phyloP scores from a whole-genome alignment of 2,888 invertebrate species.

The Acanthacorydalis orientalis region DNA sequence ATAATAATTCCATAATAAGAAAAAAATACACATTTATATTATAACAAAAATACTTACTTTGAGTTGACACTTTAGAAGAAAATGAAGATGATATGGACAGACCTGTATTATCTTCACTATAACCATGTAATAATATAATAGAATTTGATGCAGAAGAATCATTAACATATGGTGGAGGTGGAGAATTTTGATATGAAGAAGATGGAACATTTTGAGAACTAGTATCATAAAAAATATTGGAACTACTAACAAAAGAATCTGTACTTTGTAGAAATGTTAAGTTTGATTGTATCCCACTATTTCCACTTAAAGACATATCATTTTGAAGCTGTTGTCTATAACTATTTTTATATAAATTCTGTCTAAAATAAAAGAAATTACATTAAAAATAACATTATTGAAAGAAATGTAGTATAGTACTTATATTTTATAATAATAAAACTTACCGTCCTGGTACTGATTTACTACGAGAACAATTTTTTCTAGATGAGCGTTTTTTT shows the following conservation, averaged over 20 bases:
- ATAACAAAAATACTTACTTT: neutral
- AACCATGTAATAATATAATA: neutral
- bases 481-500: neutral
- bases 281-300: too few relatives aligned
- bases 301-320: too few relatives aligned
- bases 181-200: neutral
- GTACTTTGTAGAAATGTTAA: neutral
- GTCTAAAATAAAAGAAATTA: too few relatives aligned
- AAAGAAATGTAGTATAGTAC: neutral
- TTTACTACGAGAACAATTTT: neutral
- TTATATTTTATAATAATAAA: neutral
- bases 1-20: too few relatives aligned
- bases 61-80: neutral
- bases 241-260: neutral
- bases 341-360: too few relatives aligned
- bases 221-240: neutral
- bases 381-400: too few relatives aligned
- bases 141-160: neutral
- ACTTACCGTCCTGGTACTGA: slow-evolving; percentile 1
- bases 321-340: too few relatives aligned
- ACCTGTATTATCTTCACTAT: too few relatives aligned
- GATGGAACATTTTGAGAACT: neutral
- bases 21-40: too few relatives aligned
- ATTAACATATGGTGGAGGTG: neutral
- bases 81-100: neutral